Evolutionary conservation across 2,888 invertebrate species (phyloP).

Genomic region (Mamestra brassicae): DNA sequence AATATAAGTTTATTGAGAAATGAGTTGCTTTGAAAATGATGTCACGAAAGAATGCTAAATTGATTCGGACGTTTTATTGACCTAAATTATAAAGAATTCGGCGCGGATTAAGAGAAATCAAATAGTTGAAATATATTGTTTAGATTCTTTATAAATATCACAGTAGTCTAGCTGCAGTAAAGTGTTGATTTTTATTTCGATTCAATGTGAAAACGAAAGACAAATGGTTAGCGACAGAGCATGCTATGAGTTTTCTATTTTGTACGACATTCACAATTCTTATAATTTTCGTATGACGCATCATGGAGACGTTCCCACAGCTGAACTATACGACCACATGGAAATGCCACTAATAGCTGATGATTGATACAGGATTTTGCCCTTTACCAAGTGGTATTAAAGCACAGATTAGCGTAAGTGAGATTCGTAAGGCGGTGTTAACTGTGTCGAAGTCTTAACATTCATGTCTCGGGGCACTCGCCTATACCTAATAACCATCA

Average conservation of each 20-base stretch:
- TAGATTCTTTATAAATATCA: slow-evolving; percentile 34
- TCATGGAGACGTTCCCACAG: slow-evolving; percentile 63
- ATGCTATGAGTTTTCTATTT: slow-evolving; percentile 51
- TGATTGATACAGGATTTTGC: slow-evolving; percentile 62
- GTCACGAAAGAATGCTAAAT: slow-evolving; percentile 31
- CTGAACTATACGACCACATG: slow-evolving; percentile 59
- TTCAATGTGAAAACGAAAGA: slow-evolving; percentile 37
- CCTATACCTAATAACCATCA: slow-evolving; percentile 90
- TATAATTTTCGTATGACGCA: slow-evolving; percentile 66
- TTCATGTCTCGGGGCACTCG: slow-evolving; percentile 85
- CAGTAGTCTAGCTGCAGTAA: slow-evolving; percentile 44
- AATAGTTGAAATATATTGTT: slow-evolving; percentile 27
- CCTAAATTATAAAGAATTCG: slow-evolving; percentile 9
- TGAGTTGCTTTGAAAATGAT: slow-evolving; percentile 12
- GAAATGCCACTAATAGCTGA: slow-evolving; percentile 72
- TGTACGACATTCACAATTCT: slow-evolving; percentile 56
- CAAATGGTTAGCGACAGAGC: slow-evolving; percentile 13
- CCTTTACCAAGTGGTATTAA: slow-evolving; percentile 66
- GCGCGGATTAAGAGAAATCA: background rate
- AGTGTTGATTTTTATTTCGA: slow-evolving; percentile 48
- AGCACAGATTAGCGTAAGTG: slow-evolving; percentile 69
- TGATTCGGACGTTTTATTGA: slow-evolving; percentile 26
- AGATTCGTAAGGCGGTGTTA: slow-evolving; percentile 62
- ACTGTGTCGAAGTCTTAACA: slow-evolving; percentile 75
- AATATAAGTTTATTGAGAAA: slow-evolving; percentile 10